Conservation (phyloP, 2,113 vertebrate genomes). For the Xyrauchen texanus region DNA sequence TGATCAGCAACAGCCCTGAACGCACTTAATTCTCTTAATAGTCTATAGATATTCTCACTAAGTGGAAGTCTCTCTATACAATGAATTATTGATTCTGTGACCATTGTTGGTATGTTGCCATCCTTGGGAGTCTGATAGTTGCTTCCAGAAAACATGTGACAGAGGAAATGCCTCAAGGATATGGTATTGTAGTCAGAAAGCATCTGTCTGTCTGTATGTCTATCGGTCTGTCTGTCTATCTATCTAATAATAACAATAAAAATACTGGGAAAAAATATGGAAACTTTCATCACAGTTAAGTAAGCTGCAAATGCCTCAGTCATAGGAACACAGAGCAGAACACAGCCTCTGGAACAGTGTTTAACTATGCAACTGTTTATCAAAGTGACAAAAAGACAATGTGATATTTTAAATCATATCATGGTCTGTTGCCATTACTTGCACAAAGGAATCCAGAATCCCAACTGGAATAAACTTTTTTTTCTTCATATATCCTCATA, state of each 20-base stretch:
- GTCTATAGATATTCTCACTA: not conserved
- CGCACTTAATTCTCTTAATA: too few relatives aligned
- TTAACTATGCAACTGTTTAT: not conserved
- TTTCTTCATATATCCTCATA: too few relatives aligned
- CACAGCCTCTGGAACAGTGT: constrained; percentile 18
- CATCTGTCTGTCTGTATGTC: too few relatives aligned
- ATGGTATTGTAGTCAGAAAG: not conserved
- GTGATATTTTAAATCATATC: constrained; percentile 4
- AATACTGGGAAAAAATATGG: too few relatives aligned
- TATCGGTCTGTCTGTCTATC: too few relatives aligned
- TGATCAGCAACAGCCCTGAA: too few relatives aligned
- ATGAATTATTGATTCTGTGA: not conserved
- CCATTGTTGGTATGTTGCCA: not conserved
- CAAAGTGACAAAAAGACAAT: constrained; percentile 3
- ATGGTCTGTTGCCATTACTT: constrained; percentile 7
- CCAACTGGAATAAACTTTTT: too few relatives aligned
- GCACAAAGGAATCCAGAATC: not conserved
- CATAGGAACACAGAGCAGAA: not conserved
- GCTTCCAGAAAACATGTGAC: not conserved
- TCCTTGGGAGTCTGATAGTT: not conserved
- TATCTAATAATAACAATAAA: too few relatives aligned
- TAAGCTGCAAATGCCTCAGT: constrained; percentile 9
- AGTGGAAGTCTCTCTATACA: not conserved
- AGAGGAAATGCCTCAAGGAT: not conserved
- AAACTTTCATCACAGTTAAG: not conserved